phyloP scores from a whole-genome alignment of 2,113 vertebrate species.

The Hyla sarda region DNA sequence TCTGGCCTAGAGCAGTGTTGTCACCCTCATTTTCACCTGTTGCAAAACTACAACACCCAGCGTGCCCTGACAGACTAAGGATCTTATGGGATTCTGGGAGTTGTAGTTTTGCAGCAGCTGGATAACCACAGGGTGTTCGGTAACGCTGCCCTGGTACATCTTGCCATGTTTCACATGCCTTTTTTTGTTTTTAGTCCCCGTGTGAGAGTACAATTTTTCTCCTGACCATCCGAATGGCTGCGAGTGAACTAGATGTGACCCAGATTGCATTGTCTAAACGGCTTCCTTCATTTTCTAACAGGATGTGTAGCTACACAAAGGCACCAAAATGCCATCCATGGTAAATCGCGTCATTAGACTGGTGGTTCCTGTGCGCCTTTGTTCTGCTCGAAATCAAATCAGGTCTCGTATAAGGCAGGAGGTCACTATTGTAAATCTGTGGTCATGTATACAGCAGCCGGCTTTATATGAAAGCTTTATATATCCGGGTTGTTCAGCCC shows the following conservation, averaged over 20 bases:
- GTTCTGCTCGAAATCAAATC: conserved; percentile 17
- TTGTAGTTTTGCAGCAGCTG: no score
- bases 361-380: conserved; percentile 47
- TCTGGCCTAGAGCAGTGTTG: no score
- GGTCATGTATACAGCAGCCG: not conserved
- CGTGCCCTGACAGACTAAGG: no score
- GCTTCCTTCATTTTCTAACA: conserved; percentile 45
- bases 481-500: not conserved
- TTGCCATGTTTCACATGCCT: not conserved
- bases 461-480: not conserved
- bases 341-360: conserved; percentile 23
- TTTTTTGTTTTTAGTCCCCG: not conserved
- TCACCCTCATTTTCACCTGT: no score
- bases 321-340: not conserved
- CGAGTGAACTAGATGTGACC: conserved; percentile 60
- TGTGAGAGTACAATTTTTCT: not conserved
- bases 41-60: no score
- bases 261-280: conserved; percentile 34
- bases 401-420: not conserved
- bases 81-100: no score
- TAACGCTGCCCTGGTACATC: not conserved
- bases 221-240: conserved; percentile 41
- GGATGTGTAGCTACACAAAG: conserved; percentile 41
- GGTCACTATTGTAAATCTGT: conserved; percentile 7
- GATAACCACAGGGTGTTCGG: no score